Evolutionary conservation across 2,888 invertebrate species (phyloP).

Genomic region (Hydroisotoma schaefferi): DNA sequence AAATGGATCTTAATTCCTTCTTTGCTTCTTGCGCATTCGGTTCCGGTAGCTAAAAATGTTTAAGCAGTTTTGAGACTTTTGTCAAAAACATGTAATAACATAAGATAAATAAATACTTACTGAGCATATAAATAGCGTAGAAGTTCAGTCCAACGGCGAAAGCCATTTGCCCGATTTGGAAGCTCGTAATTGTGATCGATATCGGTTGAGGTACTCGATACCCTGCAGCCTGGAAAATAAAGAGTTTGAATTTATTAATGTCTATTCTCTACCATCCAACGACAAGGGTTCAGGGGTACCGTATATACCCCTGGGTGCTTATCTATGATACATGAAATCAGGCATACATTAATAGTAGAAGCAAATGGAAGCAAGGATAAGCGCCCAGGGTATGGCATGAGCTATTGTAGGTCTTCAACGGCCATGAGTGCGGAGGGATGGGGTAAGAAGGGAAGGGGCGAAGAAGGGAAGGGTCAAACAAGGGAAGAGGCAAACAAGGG

Average conservation of each 20-base stretch:
- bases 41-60: constrained; percentile 53
- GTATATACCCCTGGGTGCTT: too few species aligned
- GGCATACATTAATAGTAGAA: too few species aligned
- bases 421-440: too few species aligned
- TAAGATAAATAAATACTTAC: constrained; percentile 50
- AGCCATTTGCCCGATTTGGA: constrained; percentile 91
- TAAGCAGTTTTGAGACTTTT: background rate
- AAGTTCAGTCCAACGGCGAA: constrained; percentile 84
- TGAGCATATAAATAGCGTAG: constrained; percentile 70
- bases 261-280: too few species aligned
- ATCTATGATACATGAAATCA: too few species aligned
- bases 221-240: constrained; percentile 63
- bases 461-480: too few species aligned
- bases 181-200: constrained; percentile 85
- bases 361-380: too few species aligned
- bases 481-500: too few species aligned
- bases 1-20: constrained; percentile 82
- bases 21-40: constrained; percentile 75
- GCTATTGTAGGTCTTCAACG: too few species aligned
- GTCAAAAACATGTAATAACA: background rate
- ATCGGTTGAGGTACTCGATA: constrained; percentile 76
- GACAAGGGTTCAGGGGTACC: too few species aligned
- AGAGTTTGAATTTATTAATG: background rate
- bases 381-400: too few species aligned
- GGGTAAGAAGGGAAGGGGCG: too few species aligned